Evolutionary conservation across 2,113 vertebrate genomes (phyloP).

Genomic region (Equus przewalskii): DNA sequence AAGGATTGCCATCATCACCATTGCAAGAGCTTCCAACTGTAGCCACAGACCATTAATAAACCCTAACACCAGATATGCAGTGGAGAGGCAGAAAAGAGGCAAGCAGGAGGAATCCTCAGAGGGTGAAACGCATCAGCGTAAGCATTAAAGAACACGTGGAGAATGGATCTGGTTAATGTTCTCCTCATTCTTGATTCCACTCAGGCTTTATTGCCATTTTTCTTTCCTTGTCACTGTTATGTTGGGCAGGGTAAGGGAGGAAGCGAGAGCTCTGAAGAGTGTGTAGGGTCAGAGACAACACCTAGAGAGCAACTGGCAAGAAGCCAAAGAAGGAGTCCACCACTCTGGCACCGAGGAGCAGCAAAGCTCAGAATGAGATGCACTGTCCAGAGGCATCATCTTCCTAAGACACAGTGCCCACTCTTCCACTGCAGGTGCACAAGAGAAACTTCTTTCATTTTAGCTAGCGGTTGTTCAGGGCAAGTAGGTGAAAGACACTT

Average conservation of each 20-base stretch:
- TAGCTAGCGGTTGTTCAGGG: not conserved
- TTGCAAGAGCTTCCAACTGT: not conserved
- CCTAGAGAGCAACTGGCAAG: not conserved
- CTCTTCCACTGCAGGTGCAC: fast-evolving
- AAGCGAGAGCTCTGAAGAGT: too few relatives aligned
- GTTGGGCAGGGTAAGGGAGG: not conserved
- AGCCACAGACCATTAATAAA: not conserved
- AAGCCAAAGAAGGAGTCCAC: not conserved
- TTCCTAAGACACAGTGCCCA: not conserved
- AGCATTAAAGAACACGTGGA: not conserved
- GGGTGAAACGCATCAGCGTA: not conserved
- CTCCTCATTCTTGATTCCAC: not conserved
- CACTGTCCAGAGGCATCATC: fast-evolving
- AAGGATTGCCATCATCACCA: not conserved
- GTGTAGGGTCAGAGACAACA: too few relatives aligned
- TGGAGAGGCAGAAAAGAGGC: not conserved
- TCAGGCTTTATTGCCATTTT: not conserved
- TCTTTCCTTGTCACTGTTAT: not conserved
- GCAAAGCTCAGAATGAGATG: not conserved
- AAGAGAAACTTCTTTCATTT: not conserved
- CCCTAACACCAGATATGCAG: not conserved
- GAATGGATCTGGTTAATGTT: fast-evolving
- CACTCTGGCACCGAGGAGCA: not conserved
- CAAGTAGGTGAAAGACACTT: not conserved
- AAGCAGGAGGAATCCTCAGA: not conserved